Evolutionary conservation across 2,797 vertebrate genomes (phyloP).

Genomic region (Typhlichthys eigenmanni): DNA sequence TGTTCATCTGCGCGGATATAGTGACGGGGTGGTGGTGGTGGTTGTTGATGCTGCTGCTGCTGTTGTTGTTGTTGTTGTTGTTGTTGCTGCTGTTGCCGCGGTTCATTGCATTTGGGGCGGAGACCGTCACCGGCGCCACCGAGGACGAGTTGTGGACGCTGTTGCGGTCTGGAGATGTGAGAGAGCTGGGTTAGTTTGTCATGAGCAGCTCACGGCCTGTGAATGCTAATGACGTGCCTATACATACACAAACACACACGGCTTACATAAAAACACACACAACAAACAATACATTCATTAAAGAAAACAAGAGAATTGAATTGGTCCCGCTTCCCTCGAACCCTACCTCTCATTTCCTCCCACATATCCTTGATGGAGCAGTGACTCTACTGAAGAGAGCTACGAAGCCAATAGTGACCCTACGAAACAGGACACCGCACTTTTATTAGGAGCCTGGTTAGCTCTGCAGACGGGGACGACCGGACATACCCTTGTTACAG

Average conservation of each 20-base stretch:
- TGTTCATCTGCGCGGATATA: constrained; percentile 97
- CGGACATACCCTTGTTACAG: constrained; percentile 91
- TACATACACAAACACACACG: neutral
- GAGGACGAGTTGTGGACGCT: constrained; percentile 76
- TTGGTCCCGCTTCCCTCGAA: neutral
- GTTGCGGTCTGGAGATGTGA: constrained; percentile 55
- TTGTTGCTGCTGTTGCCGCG: constrained; percentile 57
- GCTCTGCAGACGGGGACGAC: neutral
- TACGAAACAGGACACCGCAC: neutral
- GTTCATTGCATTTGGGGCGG: constrained; percentile 78
- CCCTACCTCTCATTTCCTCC: neutral
- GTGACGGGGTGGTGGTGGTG: constrained; percentile 84
- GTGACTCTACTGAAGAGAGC: too few species aligned
- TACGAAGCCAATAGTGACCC: too few species aligned
- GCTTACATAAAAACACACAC: too few species aligned
- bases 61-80: constrained; percentile 11
- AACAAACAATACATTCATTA: too few species aligned
- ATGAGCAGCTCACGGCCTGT: neutral
- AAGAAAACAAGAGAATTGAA: too few species aligned
- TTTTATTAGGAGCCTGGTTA: too few species aligned
- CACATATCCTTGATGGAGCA: neutral
- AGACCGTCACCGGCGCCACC: constrained; percentile 68
- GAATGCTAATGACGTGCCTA: neutral
- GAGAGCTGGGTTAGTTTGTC: neutral
- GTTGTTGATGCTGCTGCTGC: too few species aligned